phyloP scores from a whole-genome alignment of 2,888 invertebrate species.

The Elgonia sp. region DNA sequence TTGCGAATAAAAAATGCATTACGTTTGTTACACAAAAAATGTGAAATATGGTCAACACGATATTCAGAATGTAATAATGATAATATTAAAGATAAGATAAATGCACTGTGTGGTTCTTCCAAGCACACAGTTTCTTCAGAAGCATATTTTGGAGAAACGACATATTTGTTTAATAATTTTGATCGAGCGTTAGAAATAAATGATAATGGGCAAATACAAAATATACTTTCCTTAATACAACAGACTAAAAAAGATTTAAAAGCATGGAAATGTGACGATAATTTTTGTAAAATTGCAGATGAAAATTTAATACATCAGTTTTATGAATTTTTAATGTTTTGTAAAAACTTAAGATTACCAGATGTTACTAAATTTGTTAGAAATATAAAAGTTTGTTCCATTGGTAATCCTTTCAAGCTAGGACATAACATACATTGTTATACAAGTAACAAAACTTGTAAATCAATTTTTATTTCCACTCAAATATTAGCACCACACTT shows the following conservation, averaged over 20 bases:
- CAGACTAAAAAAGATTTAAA: background rate
- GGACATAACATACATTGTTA: too few species aligned
- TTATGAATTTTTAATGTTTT: background rate
- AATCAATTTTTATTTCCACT: too few species aligned
- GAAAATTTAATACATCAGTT: slow-evolving; percentile 17
- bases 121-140: background rate
- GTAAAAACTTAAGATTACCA: too few species aligned
- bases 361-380: background rate
- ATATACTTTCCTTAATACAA: background rate
- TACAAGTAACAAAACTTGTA: too few species aligned
- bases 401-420: too few species aligned
- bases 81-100: background rate
- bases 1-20: slow-evolving; percentile 2
- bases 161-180: background rate
- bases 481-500: too few species aligned
- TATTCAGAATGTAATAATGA: too few species aligned
- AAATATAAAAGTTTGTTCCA: background rate
- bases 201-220: background rate
- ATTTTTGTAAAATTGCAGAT: slow-evolving; percentile 2
- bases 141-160: background rate
- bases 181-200: too few species aligned
- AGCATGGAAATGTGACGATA: slow-evolving; percentile 16
- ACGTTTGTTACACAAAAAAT: too few species aligned
- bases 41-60: too few species aligned
- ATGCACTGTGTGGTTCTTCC: slow-evolving; percentile 6